These are phyloP conservation scores for Spicauda simplicius DNA, from an alignment of 2,888 invertebrate genomes.

Conservation along the genomic window DNA sequence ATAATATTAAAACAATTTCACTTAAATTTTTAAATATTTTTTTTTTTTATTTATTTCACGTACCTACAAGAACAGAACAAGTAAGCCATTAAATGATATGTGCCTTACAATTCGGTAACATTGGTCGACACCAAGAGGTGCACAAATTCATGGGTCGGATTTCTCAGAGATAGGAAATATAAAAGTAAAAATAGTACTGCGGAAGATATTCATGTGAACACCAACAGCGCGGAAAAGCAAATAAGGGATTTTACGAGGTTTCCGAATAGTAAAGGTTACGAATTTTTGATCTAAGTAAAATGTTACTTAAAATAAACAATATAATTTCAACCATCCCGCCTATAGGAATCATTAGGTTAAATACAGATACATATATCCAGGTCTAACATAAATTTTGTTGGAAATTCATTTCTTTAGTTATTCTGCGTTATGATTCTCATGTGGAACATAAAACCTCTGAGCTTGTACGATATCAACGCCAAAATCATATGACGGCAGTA, in stretches of 20 bases:
- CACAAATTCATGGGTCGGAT: neutral
- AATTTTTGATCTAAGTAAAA: constrained; percentile 9
- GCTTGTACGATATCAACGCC: neutral
- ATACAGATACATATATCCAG: neutral
- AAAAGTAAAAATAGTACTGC: constrained; percentile 10
- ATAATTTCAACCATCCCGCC: neutral
- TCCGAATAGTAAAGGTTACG: constrained; percentile 18
- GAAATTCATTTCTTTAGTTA: neutral
- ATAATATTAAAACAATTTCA: too few species aligned
- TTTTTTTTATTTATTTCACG: too few species aligned
- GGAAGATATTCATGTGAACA: constrained; percentile 7
- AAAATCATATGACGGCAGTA: neutral
- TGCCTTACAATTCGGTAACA: too few species aligned
- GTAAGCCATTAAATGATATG: too few species aligned
- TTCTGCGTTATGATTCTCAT: neutral
- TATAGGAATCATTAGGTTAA: neutral
- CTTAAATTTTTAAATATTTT: too few species aligned
- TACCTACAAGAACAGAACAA: too few species aligned
- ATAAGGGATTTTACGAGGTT: constrained; percentile 16
- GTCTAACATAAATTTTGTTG: neutral
- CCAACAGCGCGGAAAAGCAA: constrained; percentile 12
- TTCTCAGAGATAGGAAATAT: constrained; percentile 1
- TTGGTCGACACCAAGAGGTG: too few species aligned
- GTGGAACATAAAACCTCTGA: neutral
- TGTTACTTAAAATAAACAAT: too few species aligned